These are phyloP conservation scores for Semaprochilodus insignis DNA, from an alignment of 2,797 vertebrate species.

Conservation along the genomic window DNA sequence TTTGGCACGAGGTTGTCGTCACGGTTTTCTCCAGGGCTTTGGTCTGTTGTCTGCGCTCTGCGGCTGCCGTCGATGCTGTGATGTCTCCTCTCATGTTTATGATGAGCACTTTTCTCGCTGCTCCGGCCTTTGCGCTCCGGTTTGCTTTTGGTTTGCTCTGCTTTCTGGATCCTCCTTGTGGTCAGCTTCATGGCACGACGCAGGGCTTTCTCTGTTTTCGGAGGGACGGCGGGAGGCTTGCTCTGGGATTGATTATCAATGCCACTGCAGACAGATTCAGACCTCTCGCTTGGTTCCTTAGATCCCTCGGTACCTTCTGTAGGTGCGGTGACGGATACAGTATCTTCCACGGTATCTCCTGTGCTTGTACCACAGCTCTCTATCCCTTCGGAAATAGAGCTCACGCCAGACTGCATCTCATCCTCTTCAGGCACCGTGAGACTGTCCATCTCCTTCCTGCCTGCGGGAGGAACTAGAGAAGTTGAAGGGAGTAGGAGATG, in stretches of 20 bases:
- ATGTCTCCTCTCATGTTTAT: slow-evolving; percentile 53
- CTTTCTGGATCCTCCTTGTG: slow-evolving; percentile 87
- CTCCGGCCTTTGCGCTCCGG: slow-evolving; percentile 58
- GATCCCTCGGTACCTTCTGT: slow-evolving; percentile 49
- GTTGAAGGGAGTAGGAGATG: slow-evolving; percentile 44
- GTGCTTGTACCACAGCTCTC: slow-evolving; percentile 65
- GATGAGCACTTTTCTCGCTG: slow-evolving; percentile 62
- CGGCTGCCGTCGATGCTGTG: slow-evolving; percentile 46
- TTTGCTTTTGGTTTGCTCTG: slow-evolving; percentile 75
- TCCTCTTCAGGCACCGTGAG: slow-evolving; percentile 72
- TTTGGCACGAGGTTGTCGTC: slow-evolving; percentile 38
- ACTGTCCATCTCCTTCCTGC: slow-evolving; percentile 54
- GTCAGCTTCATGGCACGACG: slow-evolving; percentile 91
- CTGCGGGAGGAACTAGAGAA: slow-evolving; percentile 52
- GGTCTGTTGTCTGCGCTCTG: slow-evolving; percentile 65
- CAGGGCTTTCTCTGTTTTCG: slow-evolving; percentile 94
- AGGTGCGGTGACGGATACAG: slow-evolving; percentile 22
- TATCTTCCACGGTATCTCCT: slow-evolving; percentile 67
- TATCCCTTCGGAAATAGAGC: slow-evolving; percentile 70
- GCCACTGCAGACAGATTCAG: slow-evolving; percentile 74
- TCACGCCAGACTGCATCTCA: slow-evolving; percentile 64
- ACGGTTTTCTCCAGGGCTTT: slow-evolving; percentile 58
- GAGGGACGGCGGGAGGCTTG: slow-evolving; percentile 91
- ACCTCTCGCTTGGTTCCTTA: slow-evolving; percentile 70
- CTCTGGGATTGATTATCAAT: slow-evolving; percentile 72